These are phyloP conservation scores for Cylindroiulus punctatus DNA, from an alignment of 2,888 invertebrate species.

Conservation along the genomic window DNA sequence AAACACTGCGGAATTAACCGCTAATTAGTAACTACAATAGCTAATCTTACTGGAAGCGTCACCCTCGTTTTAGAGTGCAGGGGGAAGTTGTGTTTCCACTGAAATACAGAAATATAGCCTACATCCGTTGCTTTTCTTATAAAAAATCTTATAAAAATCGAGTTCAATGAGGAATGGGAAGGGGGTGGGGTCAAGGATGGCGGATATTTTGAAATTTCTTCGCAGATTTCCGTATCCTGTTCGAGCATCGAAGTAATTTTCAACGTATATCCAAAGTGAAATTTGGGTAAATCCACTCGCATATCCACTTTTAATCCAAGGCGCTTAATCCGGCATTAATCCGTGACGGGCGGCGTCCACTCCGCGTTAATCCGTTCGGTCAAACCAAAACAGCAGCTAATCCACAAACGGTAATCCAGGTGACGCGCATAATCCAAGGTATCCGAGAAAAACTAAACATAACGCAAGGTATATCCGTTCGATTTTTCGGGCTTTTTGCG, in stretches of 20 bases:
- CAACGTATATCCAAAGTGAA: neutral
- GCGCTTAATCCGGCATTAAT: neutral
- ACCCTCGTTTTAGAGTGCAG: no score
- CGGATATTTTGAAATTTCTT: neutral
- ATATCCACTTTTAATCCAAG: neutral
- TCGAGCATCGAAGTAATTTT: neutral
- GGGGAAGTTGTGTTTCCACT: neutral
- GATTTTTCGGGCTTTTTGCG: neutral
- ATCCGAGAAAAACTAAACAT: neutral
- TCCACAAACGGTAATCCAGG: conserved; percentile 24
- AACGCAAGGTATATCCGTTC: neutral
- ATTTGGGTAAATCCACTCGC: neutral
- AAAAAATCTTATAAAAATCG: neutral
- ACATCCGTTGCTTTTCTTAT: neutral
- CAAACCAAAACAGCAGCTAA: conserved; percentile 2
- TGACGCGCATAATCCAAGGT: neutral
- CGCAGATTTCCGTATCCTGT: neutral
- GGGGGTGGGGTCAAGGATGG: neutral
- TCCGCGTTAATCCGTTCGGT: neutral
- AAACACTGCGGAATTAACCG: no score
- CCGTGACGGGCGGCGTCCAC: neutral
- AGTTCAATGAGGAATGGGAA: neutral
- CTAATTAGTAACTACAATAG: no score
- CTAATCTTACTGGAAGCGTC: no score
- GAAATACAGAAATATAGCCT: neutral